Evolutionary conservation across 2,113 vertebrate genomes (phyloP).

Genomic region (Cheirogaleus medius): DNA sequence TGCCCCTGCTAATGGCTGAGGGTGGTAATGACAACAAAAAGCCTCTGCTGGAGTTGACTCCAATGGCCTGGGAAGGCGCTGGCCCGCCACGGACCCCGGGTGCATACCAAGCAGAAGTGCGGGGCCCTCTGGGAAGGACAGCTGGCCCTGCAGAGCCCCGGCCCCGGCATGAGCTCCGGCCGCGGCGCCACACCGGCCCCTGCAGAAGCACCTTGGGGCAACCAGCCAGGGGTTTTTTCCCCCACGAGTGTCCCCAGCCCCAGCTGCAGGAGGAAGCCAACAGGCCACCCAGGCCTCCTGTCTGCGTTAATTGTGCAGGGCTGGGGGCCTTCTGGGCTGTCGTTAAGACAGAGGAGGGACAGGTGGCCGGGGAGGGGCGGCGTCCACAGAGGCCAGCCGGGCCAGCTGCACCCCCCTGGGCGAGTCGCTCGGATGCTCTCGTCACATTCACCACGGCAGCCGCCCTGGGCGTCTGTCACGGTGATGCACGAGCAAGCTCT

Average conservation of each 20-base stretch:
- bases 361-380: fast-evolving
- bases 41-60: neutral
- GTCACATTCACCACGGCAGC: fast-evolving
- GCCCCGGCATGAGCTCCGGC: fast-evolving
- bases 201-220: neutral
- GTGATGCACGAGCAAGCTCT: fast-evolving
- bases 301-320: fast-evolving
- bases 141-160: fast-evolving
- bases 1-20: constrained; percentile 64
- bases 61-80: neutral
- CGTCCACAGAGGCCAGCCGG: fast-evolving
- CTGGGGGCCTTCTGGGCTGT: too few relatives aligned
- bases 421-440: neutral
- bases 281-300: fast-evolving
- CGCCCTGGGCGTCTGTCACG: fast-evolving
- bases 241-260: fast-evolving
- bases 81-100: neutral
- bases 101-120: neutral
- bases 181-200: fast-evolving
- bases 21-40: neutral
- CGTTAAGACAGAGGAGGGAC: fast-evolving
- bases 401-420: neutral
- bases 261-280: neutral
- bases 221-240: fast-evolving
- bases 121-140: neutral